phyloP scores from a whole-genome alignment of 1,140 invertebrate species.

The Rhynchophorus ferrugineus region DNA sequence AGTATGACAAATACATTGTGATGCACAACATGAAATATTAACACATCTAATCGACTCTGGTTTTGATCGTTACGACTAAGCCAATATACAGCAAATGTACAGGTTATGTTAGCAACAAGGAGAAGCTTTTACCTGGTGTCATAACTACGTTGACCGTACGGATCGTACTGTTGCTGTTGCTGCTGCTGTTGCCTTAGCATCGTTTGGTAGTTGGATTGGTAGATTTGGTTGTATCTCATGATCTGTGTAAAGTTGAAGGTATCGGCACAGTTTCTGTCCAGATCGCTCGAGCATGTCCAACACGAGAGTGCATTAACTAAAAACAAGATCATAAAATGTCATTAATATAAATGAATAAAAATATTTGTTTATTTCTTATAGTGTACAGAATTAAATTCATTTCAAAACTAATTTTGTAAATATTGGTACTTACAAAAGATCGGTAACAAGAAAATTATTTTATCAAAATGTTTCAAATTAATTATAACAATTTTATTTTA shows the following conservation, averaged over 20 bases:
- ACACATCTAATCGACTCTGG: conserved; percentile 11
- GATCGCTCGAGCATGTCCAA: conserved; percentile 27
- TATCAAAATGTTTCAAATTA: no score
- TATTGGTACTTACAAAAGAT: no score
- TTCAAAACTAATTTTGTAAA: no score
- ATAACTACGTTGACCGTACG: conserved; percentile 14
- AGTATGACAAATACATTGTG: conserved; percentile 3
- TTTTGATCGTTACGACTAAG: no score
- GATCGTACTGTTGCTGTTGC: conserved; percentile 12
- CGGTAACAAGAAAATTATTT: no score
- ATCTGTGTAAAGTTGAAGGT: conserved; percentile 19
- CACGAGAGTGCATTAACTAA: conserved; percentile 19
- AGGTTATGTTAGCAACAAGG: background rate
- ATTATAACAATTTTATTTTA: no score
- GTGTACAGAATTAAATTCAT: no score
- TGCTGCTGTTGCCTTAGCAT: conserved; percentile 5
- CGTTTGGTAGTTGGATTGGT: conserved; percentile 10
- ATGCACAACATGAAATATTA: conserved; percentile 11
- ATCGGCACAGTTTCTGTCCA: conserved; percentile 19
- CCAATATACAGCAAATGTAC: background rate
- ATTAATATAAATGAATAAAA: no score
- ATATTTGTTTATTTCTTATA: no score
- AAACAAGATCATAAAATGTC: background rate
- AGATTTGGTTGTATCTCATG: conserved; percentile 4
- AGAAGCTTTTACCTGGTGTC: conserved; percentile 8